A percentile compares a stretch with the other conserved stretches of the same genome.
These are phyloP conservation scores for Neria commutata DNA, from an alignment of 2,888 invertebrate species.

Conservation along the genomic window DNA sequence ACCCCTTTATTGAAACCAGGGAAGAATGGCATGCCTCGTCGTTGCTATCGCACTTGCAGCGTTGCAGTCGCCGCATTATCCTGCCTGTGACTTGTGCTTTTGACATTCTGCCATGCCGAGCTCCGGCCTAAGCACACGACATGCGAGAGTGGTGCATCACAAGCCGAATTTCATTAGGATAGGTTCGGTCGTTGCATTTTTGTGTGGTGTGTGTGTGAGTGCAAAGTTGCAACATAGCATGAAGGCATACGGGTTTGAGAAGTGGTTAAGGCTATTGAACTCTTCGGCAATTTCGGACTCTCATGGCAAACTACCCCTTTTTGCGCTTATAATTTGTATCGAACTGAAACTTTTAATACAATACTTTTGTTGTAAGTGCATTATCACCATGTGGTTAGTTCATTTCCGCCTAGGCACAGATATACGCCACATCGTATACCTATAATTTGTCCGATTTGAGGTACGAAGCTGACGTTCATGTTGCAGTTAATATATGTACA, in stretches of 20 bases:
- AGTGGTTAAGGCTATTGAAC: constrained; percentile 40
- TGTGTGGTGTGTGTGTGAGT: constrained; percentile 29
- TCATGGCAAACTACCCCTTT: not conserved
- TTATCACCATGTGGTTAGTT: too few species aligned
- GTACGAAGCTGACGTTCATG: too few species aligned
- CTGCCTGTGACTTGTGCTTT: constrained; percentile 7
- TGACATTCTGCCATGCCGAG: too few species aligned
- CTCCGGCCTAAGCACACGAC: too few species aligned
- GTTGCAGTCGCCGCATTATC: too few species aligned
- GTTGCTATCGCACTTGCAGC: constrained; percentile 14
- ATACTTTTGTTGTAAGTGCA: not conserved
- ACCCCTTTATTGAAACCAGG: not conserved
- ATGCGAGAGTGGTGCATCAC: constrained; percentile 41
- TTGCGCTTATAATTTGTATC: not conserved
- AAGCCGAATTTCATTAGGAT: constrained; percentile 52
- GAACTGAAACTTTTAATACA: not conserved
- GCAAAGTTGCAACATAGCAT: not conserved
- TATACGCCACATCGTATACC: too few species aligned
- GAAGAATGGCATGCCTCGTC: not conserved
- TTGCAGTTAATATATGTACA: too few species aligned
- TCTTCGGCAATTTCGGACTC: constrained; percentile 12
- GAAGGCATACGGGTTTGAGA: not conserved
- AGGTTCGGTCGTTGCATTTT: constrained; percentile 49
- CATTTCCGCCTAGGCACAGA: too few species aligned
- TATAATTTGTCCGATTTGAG: too few species aligned